These are phyloP conservation scores for Linurgus olivaceus DNA, from an alignment of 2,797 vertebrate species.

Conservation along the genomic window DNA sequence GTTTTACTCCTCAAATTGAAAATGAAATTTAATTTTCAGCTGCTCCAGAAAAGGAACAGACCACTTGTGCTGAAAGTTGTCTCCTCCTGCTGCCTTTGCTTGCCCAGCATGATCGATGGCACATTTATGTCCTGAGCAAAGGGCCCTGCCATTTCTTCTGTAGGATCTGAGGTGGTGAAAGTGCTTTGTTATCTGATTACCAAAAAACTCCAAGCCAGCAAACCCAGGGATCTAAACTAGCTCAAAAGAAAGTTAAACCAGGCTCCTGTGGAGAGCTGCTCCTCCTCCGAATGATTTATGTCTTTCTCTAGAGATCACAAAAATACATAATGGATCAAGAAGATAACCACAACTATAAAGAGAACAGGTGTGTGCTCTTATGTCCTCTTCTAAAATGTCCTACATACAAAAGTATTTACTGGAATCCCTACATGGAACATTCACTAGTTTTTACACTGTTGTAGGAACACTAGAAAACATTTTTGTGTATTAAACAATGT, in stretches of 20 bases:
- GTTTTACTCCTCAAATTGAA: neutral
- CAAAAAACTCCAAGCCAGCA: neutral
- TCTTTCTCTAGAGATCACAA: neutral
- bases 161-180: neutral
- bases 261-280: neutral
- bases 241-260: neutral
- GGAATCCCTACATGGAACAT: neutral
- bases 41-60: neutral
- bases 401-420: neutral
- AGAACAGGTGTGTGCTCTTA: neutral
- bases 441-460: neutral
- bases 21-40: neutral
- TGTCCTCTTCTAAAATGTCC: neutral
- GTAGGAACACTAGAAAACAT: neutral
- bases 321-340: neutral
- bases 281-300: neutral
- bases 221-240: neutral
- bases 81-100: neutral
- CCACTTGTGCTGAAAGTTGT: neutral
- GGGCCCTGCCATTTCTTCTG: neutral
- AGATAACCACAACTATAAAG: neutral
- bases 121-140: neutral
- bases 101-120: accelerated
- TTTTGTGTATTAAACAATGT: neutral
- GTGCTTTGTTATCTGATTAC: neutral